Conservation (phyloP, 2,797 vertebrate species). For the Gallinago solitaria region DNA sequence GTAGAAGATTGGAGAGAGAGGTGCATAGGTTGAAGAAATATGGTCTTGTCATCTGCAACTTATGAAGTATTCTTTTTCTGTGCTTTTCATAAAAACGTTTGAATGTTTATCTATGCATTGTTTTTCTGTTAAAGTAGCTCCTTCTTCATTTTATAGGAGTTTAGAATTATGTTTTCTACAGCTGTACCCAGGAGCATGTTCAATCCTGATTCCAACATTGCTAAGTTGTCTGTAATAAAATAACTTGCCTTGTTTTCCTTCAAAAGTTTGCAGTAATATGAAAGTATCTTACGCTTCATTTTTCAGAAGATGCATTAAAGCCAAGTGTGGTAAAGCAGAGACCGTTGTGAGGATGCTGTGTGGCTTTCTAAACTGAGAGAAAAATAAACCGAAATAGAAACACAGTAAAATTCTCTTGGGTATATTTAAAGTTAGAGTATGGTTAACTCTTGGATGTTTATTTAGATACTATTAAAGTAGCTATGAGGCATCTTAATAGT, state of each 20-base stretch:
- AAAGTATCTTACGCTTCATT: not conserved
- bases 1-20: not conserved
- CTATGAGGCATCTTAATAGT: not conserved
- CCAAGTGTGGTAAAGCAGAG: not conserved
- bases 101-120: not conserved
- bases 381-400: not conserved
- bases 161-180: conserved; percentile 7
- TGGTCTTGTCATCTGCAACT: not conserved
- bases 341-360: not conserved
- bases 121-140: not conserved
- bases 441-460: not conserved
- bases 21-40: not conserved
- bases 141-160: not conserved
- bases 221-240: not conserved
- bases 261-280: not conserved
- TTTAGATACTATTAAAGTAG: not conserved
- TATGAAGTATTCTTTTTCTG: not conserved
- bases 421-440: not conserved
- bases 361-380: not conserved
- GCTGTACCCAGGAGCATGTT: not conserved
- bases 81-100: not conserved
- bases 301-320: not conserved
- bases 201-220: not conserved
- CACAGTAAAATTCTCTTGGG: not conserved
- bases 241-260: not conserved